Conservation (phyloP, 2,113 vertebrate species). For the Chionodraco myersi region DNA sequence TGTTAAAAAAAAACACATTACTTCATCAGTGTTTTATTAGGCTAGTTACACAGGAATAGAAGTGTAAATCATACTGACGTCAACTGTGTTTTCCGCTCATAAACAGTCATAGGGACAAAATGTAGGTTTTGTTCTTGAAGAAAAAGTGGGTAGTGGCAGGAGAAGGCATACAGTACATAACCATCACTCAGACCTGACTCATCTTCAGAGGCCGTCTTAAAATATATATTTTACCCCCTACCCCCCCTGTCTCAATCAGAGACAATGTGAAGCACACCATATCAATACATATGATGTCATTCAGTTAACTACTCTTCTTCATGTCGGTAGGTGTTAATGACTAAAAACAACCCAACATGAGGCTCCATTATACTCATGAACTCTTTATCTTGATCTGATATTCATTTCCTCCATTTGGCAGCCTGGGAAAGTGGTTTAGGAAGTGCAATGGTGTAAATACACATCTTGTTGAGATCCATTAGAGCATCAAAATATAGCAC, state of each 20-base stretch:
- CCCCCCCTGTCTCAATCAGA: not conserved
- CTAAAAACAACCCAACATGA: conserved; percentile 41
- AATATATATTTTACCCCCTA: conserved; percentile 24
- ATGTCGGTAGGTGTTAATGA: conserved; percentile 13
- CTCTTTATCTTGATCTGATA: not conserved
- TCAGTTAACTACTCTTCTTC: conserved; percentile 8
- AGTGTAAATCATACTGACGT: conserved; percentile 60
- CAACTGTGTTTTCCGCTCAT: conserved; percentile 7
- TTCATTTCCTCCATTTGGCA: conserved; percentile 25
- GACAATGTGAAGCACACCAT: conserved; percentile 23
- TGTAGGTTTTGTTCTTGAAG: conserved; percentile 49
- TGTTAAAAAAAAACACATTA: not conserved
- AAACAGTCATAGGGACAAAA: conserved; percentile 33
- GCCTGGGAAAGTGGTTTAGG: conserved; percentile 15
- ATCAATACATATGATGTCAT: conserved; percentile 46
- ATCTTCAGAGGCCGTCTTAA: conserved; percentile 42
- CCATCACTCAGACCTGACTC: conserved; percentile 62
- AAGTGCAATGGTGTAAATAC: conserved; percentile 29
- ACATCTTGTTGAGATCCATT: conserved; percentile 76
- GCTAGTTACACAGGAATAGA: conserved; percentile 51
- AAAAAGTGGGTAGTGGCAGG: conserved; percentile 23
- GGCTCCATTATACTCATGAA: conserved; percentile 48
- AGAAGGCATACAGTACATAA: conserved; percentile 43
- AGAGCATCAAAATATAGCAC: conserved; percentile 48
- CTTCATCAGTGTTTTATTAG: conserved; percentile 9